phyloP scores from a whole-genome alignment of 2,113 vertebrate genomes.

The Seriola aureovittata region DNA sequence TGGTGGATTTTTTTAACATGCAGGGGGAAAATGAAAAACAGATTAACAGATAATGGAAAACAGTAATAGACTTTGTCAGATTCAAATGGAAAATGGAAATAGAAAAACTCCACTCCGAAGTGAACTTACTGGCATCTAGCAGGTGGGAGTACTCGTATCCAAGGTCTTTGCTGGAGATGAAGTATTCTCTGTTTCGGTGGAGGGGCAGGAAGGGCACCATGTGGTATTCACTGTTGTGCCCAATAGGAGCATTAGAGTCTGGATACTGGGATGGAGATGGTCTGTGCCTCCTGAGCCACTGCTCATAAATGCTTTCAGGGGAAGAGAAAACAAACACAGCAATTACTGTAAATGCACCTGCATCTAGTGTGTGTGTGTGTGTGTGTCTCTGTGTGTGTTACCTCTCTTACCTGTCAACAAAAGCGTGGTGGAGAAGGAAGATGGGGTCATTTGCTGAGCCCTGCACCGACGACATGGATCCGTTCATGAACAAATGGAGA shows the following conservation, averaged over 20 bases:
- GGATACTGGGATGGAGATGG: slow-evolving; percentile 89
- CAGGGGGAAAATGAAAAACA: neutral
- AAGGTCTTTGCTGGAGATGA: slow-evolving; percentile 90
- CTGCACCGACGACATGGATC: slow-evolving; percentile 95
- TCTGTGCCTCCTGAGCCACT: slow-evolving; percentile 91
- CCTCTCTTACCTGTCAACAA: slow-evolving; percentile 92
- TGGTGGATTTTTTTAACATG: neutral
- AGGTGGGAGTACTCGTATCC: slow-evolving; percentile 95
- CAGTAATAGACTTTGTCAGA: neutral
- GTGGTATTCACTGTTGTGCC: slow-evolving; percentile 92
- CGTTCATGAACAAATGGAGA: slow-evolving; percentile 96
- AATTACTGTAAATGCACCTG: neutral
- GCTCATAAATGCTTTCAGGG: slow-evolving; percentile 91
- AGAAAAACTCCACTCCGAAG: neutral
- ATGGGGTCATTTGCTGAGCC: slow-evolving; percentile 96
- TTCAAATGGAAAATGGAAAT: neutral
- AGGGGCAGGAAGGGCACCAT: slow-evolving; percentile 97
- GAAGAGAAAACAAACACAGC: neutral
- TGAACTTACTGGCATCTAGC: slow-evolving; percentile 88
- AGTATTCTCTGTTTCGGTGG: slow-evolving; percentile 92
- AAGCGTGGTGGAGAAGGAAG: slow-evolving; percentile 94
- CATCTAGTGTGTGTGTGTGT: neutral
- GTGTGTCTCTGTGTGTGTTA: neutral
- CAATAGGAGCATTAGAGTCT: slow-evolving; percentile 91
- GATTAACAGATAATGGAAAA: neutral